Percentiles rank a stretch among this genome's conserved stretches.
phyloP scores from a whole-genome alignment of 2,113 vertebrate species.

The Clarias macrocephalus region DNA sequence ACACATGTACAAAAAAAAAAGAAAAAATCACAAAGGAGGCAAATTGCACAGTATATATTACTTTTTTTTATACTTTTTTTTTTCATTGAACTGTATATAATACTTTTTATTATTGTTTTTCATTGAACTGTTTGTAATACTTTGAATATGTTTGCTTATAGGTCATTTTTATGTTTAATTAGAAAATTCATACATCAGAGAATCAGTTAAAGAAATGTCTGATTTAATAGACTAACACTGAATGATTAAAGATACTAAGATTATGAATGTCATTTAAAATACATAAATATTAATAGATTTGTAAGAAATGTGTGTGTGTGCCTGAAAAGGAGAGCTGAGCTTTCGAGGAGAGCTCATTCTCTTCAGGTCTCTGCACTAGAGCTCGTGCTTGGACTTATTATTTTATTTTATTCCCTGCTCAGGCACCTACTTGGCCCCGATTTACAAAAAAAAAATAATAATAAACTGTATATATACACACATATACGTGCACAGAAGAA shows the following conservation, averaged over 20 bases:
- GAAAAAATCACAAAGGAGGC: too few relatives aligned
- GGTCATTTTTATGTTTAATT: background rate
- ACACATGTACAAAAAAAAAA: too few relatives aligned
- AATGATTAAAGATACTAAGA: background rate
- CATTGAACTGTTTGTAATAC: too few relatives aligned
- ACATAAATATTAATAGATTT: background rate
- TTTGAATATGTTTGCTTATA: background rate
- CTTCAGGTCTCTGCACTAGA: background rate
- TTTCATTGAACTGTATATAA: too few relatives aligned
- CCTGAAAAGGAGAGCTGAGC: slow-evolving; percentile 2
- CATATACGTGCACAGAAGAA: background rate
- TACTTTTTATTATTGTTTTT: too few relatives aligned
- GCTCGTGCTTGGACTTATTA: background rate
- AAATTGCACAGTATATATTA: too few relatives aligned
- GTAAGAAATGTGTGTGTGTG: slow-evolving; percentile 13
- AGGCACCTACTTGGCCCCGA: background rate
- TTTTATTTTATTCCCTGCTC: background rate
- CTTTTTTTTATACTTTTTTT: too few relatives aligned
- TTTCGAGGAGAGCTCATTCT: background rate
- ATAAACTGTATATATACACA: background rate
- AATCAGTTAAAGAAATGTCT: background rate
- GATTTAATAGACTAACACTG: background rate
- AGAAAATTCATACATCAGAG: background rate
- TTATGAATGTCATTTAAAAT: background rate
- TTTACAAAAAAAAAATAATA: background rate